These are phyloP conservation scores for Sorex fumeus DNA, from an alignment of 2,113 vertebrate species.

Conservation along the genomic window DNA sequence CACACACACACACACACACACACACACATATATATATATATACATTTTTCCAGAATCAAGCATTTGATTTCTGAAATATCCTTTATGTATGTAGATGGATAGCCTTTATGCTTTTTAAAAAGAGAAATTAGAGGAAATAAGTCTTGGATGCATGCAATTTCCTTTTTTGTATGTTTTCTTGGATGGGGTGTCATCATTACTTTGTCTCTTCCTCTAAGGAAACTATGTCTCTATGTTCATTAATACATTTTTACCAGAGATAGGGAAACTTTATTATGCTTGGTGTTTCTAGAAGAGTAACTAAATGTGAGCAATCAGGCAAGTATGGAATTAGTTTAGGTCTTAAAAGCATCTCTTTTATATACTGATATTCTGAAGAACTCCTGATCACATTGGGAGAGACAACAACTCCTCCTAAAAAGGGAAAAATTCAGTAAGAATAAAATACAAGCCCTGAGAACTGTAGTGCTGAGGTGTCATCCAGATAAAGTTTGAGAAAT, in stretches of 20 bases:
- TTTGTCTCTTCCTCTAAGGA: slow-evolving; percentile 8
- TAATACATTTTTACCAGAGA: slow-evolving; percentile 40
- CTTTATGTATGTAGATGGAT: slow-evolving; percentile 8
- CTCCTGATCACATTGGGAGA: slow-evolving; percentile 51
- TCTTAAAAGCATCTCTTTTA: background rate
- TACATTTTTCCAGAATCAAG: background rate
- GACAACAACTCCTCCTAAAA: slow-evolving; percentile 30
- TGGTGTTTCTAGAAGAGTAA: slow-evolving; percentile 47
- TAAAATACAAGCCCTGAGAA: background rate
- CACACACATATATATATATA: background rate
- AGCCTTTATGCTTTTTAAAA: background rate
- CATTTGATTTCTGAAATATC: background rate
- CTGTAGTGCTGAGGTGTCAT: background rate
- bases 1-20: no score
- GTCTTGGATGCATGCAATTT: background rate
- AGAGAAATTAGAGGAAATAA: slow-evolving; percentile 35
- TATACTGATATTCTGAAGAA: slow-evolving; percentile 50
- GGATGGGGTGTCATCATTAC: background rate
- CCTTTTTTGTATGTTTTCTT: background rate
- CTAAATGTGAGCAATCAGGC: slow-evolving; percentile 30
- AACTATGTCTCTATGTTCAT: slow-evolving; percentile 8
- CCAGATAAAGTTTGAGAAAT: background rate
- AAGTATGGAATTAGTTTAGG: slow-evolving; percentile 43
- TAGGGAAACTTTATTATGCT: slow-evolving; percentile 45
- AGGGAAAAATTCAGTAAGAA: slow-evolving; percentile 52